Base-by-base conservation (phyloP, 1,140 invertebrate genomes). In the Ptiloglossa arizonensis region DNA sequence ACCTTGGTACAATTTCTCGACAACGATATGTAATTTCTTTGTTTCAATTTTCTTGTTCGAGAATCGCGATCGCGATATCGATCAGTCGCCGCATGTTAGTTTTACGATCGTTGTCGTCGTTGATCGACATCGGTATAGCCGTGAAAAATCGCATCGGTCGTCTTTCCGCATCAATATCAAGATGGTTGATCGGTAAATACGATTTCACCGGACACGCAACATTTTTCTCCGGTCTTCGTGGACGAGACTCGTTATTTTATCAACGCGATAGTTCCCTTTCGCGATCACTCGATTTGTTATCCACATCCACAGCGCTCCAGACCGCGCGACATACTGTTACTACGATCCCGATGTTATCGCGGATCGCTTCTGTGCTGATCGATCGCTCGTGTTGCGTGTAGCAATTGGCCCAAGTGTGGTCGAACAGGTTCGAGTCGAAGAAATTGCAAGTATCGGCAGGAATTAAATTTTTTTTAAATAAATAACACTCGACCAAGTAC, bases 291-390 rank as follows among this genome's bases (percentile, higher is more conserved):
- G 50, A 52, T 52, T 52, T n/a, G 50, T 5, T 24, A 24, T 8
- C 5, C 50, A n/a, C 22, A 52, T 52, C n/a, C n/a, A 9, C n/a
- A 5, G 54, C 24, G 8, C 4, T 29, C 24, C 13, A 24, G 8
- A 56, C 24, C 24, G 24, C 24, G 6, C 15, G 29, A 57, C 41
- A 15, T 19, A 35, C 44, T 35, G 32, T 6, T 35, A 35, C 32
- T 35, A 35, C 48, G 64, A 35, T 17, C 64, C 15, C 35, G 29
- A 50, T 50, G 35, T 67, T 67, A 50, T 67, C 64, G 48, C 35
- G n/a, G 63, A 66, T 50, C 8, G 22, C 27, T 24, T 67, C 48
- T 52, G 27, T 6, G 8, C 9, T 35, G 46, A 67, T 50, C 29
- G n/a, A 52, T 63, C 60, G 46, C 17, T 29, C 17, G 27, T 29